Evolutionary conservation across 2,113 vertebrate genomes (phyloP).

Genomic region (Grammomys surdaster): DNA sequence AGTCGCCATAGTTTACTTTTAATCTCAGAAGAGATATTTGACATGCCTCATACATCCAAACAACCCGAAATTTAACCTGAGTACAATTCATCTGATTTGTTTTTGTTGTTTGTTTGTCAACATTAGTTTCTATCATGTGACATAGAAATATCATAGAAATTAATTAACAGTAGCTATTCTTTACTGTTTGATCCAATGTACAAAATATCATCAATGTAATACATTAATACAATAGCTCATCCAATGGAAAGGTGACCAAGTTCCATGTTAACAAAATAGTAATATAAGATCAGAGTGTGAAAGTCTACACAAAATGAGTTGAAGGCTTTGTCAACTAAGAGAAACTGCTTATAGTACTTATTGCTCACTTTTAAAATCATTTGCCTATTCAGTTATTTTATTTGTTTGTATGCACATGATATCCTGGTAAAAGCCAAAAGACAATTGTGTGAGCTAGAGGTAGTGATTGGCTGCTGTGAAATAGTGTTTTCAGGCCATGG

Average conservation of each 20-base stretch:
- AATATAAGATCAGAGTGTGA: too few species aligned
- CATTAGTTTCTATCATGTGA: neutral
- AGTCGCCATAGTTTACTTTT: neutral
- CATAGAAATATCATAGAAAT: neutral
- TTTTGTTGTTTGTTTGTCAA: neutral
- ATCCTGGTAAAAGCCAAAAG: neutral
- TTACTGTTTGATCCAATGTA: neutral
- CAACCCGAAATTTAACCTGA: neutral
- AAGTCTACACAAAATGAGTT: neutral
- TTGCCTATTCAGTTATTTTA: neutral
- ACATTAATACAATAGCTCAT: neutral
- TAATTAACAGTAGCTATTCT: neutral
- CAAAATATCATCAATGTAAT: neutral
- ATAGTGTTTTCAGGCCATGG: neutral
- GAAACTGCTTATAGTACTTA: neutral
- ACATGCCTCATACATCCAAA: neutral
- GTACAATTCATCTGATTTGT: neutral
- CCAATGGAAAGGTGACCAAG: neutral
- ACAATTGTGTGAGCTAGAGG: fast-evolving
- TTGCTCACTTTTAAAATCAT: neutral
- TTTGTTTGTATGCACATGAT: neutral
- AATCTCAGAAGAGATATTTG: neutral
- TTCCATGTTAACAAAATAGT: too few species aligned
- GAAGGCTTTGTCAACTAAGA: neutral
- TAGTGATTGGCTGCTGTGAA: neutral